Percentiles rank a stretch among this genome's conserved stretches.
phyloP scores from a whole-genome alignment of 2,797 vertebrate species.

The Petrocephalus sullivani region DNA sequence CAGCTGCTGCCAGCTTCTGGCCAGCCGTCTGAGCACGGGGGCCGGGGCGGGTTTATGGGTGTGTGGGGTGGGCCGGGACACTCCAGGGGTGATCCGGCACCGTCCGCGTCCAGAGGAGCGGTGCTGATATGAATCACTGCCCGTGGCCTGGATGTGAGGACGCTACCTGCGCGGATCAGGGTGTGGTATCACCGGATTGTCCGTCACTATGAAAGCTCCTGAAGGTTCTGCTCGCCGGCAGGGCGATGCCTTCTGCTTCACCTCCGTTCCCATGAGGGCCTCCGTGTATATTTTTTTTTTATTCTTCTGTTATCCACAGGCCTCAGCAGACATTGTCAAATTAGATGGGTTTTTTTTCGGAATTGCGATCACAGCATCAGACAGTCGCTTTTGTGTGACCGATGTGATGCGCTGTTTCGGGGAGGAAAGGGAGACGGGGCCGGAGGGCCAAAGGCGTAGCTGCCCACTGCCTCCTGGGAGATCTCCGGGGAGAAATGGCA shows the following conservation, averaged over 20 bases:
- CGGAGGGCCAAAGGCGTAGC: constrained; percentile 49
- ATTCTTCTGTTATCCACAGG: constrained; percentile 44
- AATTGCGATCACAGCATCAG: constrained; percentile 61
- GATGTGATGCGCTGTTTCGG: constrained; percentile 35
- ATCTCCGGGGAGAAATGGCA: constrained; percentile 83
- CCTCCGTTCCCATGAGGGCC: constrained; percentile 55
- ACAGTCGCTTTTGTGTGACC: constrained; percentile 42
- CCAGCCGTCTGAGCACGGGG: not conserved
- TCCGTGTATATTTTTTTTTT: constrained; percentile 25
- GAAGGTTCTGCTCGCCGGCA: constrained; percentile 48
- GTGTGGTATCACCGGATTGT: not conserved
- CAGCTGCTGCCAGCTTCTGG: not conserved
- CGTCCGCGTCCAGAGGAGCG: not conserved
- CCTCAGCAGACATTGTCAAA: constrained; percentile 47
- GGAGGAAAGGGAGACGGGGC: constrained; percentile 35
- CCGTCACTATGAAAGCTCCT: constrained; percentile 36
- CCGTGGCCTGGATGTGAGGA: constrained; percentile 16
- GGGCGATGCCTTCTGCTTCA: constrained; percentile 45
- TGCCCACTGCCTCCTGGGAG: constrained; percentile 75
- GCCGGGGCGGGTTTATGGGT: not conserved
- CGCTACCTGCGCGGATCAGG: not conserved
- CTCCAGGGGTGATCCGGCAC: not conserved
- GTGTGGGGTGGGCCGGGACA: not conserved
- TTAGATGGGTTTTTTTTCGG: constrained; percentile 57
- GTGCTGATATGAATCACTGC: constrained; percentile 32